Percentiles rank a stretch among this genome's conserved stretches.
These are phyloP conservation scores for Acromyrmex heyeri DNA, from an alignment of 1,140 invertebrate species.

Conservation along the genomic window DNA sequence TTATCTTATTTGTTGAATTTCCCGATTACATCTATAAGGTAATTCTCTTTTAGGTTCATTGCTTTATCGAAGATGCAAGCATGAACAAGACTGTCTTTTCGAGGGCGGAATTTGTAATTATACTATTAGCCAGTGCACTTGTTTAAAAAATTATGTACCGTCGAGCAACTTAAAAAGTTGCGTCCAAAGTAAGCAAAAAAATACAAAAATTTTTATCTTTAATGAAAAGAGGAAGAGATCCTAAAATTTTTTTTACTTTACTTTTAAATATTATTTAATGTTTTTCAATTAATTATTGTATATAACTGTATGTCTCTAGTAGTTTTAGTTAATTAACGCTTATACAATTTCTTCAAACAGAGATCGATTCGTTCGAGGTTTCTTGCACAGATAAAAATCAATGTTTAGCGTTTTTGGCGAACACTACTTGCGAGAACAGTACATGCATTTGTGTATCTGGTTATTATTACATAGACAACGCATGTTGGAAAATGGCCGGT, in stretches of 20 bases:
- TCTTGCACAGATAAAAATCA: constrained; percentile 63
- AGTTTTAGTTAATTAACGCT: not conserved
- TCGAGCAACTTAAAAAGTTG: constrained; percentile 42
- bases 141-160: constrained; percentile 44
- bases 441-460: constrained; percentile 50
- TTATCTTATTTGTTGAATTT: not conserved
- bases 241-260: not conserved
- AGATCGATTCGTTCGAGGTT: constrained; percentile 3
- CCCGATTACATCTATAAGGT: not conserved
- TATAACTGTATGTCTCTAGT: not conserved
- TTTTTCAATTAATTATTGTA: not conserved
- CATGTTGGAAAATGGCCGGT: constrained; percentile 58
- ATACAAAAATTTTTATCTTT: not conserved
- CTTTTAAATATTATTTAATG: not conserved
- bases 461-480: constrained; percentile 32
- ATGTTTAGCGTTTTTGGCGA: constrained; percentile 40
- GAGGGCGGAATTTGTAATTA: constrained; percentile 63
- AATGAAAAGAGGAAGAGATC: not conserved
- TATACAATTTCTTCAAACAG: constrained; percentile 41
- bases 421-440: constrained; percentile 44
- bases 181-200: constrained; percentile 50
- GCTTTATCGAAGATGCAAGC: constrained; percentile 42
- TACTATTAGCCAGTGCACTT: constrained; percentile 51
- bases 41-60: constrained; percentile 21
- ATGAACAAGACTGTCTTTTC: constrained; percentile 43